Base-by-base conservation (phyloP, 2,113 vertebrate species). In the Phyllostomus hastatus region DNA sequence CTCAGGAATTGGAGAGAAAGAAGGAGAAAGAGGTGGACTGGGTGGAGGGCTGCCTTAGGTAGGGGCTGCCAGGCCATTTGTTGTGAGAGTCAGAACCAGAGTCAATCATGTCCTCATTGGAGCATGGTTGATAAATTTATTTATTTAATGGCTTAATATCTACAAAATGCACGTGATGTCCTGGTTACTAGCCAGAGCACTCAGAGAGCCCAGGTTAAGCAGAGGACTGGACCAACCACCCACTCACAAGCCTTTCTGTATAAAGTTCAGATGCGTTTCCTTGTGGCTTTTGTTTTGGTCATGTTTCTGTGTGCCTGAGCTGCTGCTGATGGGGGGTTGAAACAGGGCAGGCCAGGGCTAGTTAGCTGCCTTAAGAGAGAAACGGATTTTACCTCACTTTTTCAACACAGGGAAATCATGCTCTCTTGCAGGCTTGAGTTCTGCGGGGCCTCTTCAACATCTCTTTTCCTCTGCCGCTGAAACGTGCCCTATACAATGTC, bases 231-330 rank as follows among this genome's bases (percentile, higher is more conserved):
- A 96, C 88, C 95, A 96, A 96, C 88, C 95, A 96, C 94, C 88
- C 75, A 94, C 93, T 90, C 48, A 52, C 50, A 92, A 79, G 35
- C 59, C 48, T 96, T 95, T 94, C 75, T 90, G 20, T 82, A 35
- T 94, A 95, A 95, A 93, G 24, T 95, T 92, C 85, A 92, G 90
- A 93, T 96, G 95, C 92, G 41, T 94, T 96, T 96, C 54, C 92
- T 91, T 14, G 2, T 96, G 95, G 84, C 80, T 94, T 96, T 94
- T 96, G 75, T 96, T 95, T 97, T 96, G 88, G 64, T 94, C 64
- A 66, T 94, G 16, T 90, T 94, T 94, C 81, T 97, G 80, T 96
- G 81, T 92, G 82, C 72, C 52, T 78, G 87, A 91, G 79, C 61
- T 90, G 75, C 79, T 93, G 61, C 61, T 90, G 69, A 11, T 87